Conservation (phyloP, 2,797 vertebrate genomes). For the Miichthys miiuy region DNA sequence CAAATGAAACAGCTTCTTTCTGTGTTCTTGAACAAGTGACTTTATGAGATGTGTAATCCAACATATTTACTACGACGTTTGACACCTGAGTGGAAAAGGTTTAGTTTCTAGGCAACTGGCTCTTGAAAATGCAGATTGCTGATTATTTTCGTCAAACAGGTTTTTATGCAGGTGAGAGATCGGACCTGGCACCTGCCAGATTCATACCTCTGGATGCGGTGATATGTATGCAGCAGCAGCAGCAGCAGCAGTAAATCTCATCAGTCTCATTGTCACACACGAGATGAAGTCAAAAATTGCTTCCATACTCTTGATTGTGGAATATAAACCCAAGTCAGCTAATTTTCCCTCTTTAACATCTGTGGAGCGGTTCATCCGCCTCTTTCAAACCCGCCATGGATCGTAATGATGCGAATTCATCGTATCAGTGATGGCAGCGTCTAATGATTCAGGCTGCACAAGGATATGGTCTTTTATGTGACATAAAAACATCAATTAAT, state of each 20-base stretch:
- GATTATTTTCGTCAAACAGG: conserved; percentile 49
- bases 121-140: conserved; percentile 66
- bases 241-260: conserved; percentile 27
- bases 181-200: conserved; percentile 35
- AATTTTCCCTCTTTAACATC: conserved; percentile 22
- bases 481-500: conserved; percentile 17
- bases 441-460: conserved; percentile 4
- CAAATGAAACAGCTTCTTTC: neutral
- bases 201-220: conserved; percentile 12
- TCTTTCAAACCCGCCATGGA: conserved; percentile 3
- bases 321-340: conserved; percentile 1
- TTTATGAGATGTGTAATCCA: neutral
- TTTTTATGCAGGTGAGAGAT: conserved; percentile 41
- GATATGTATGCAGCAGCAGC: conserved; percentile 28
- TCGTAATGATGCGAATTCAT: conserved; percentile 35
- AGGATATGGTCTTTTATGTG: neutral
- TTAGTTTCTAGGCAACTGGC: conserved; percentile 75
- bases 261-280: conserved; percentile 39
- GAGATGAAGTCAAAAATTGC: conserved; percentile 25
- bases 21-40: neutral
- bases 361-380: conserved; percentile 6
- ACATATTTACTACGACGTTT: conserved; percentile 39
- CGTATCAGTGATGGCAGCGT: conserved; percentile 18
- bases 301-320: conserved; percentile 19
- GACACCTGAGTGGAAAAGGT: conserved; percentile 5